phyloP scores from a whole-genome alignment of 2,888 invertebrate species.

The Campoplex capitator region DNA sequence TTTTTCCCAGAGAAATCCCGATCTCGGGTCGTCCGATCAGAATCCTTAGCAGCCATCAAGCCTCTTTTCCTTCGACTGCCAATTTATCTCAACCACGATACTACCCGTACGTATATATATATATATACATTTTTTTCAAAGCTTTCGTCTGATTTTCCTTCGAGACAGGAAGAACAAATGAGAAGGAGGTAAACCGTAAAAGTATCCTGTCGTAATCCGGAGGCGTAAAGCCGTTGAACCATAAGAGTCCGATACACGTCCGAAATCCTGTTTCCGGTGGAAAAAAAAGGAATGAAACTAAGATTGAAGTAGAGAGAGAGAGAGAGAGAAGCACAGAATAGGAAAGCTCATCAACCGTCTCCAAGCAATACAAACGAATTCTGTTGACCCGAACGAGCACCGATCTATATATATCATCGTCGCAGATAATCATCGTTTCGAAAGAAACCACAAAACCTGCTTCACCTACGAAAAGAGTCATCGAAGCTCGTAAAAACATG shows the following conservation, averaged over 20 bases:
- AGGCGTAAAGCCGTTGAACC: constrained; percentile 73
- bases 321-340: not conserved
- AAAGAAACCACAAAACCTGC: too few relatives aligned
- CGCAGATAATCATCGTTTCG: too few relatives aligned
- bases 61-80: constrained; percentile 5
- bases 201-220: constrained; percentile 73
- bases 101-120: not conserved
- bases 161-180: constrained; percentile 18
- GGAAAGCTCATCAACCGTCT: constrained; percentile 41
- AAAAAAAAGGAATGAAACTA: constrained; percentile 42
- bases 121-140: not conserved
- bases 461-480: too few relatives aligned
- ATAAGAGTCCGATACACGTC: constrained; percentile 74
- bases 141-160: constrained; percentile 1
- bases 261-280: constrained; percentile 62
- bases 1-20: constrained; percentile 44
- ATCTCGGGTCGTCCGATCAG: constrained; percentile 25
- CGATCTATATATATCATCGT: not conserved
- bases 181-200: constrained; percentile 49
- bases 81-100: constrained; percentile 23
- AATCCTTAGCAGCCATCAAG: constrained; percentile 34
- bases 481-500: constrained; percentile 1
- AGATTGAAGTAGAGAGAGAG: constrained; percentile 25
- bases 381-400: constrained; percentile 25
- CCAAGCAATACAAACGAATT: constrained; percentile 26